phyloP scores from a whole-genome alignment of 1,140 invertebrate genomes.

The Zelostemma sp. region DNA sequence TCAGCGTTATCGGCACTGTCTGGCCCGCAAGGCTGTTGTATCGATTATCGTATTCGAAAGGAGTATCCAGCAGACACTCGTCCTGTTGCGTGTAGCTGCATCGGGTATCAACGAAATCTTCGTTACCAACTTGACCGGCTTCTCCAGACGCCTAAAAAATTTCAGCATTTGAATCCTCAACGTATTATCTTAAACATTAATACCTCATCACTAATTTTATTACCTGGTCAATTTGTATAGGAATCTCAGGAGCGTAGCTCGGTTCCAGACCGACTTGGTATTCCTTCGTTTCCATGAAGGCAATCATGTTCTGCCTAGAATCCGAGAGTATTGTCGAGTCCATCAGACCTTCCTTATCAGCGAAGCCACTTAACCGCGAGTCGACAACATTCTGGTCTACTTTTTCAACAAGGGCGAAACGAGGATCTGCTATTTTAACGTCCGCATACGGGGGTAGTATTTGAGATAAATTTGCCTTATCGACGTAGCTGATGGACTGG shows the following conservation, averaged over 20 bases:
- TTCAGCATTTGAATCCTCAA: no score
- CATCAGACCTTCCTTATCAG: conserved; percentile 68
- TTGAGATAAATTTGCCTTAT: conserved; percentile 65
- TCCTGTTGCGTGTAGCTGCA: conserved; percentile 48
- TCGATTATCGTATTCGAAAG: conserved; percentile 59
- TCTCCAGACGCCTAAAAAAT: conserved; percentile 34
- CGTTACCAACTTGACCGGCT: conserved; percentile 51
- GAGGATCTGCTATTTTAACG: conserved; percentile 55
- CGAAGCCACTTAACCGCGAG: conserved; percentile 64
- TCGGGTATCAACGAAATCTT: conserved; percentile 48
- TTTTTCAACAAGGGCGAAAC: conserved; percentile 60
- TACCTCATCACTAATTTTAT: no score
- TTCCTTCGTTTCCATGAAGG: conserved; percentile 64
- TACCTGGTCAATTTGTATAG: conserved; percentile 36
- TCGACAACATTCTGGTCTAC: conserved; percentile 63
- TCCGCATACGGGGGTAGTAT: conserved; percentile 65
- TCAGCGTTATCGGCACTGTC: conserved; percentile 68
- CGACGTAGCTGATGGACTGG: conserved; percentile 66
- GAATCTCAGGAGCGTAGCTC: conserved; percentile 57
- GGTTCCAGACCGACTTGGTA: conserved; percentile 57
- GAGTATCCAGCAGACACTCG: conserved; percentile 62
- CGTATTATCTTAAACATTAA: no score
- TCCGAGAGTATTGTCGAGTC: conserved; percentile 63
- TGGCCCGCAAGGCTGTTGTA: conserved; percentile 64
- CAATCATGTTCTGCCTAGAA: conserved; percentile 65